A percentile compares a stretch with the other conserved stretches of the same genome.
These are phyloP conservation scores for Trichogramma evanescens DNA, from an alignment of 2,888 invertebrate genomes.

Conservation along the genomic window DNA sequence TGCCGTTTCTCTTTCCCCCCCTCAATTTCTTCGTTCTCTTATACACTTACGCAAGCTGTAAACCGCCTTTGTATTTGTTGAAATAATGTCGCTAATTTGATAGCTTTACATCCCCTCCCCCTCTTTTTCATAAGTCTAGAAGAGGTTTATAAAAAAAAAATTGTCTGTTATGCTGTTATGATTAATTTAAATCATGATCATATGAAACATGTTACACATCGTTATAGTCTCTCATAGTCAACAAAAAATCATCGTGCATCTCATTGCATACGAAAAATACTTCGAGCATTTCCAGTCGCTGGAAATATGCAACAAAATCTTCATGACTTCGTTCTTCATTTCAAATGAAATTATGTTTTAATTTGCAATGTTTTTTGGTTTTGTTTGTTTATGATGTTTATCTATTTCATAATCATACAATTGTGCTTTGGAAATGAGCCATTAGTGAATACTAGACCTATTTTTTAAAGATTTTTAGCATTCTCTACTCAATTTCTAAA, in stretches of 20 bases:
- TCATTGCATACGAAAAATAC: neutral
- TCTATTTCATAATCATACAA: neutral
- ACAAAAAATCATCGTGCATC: slow-evolving; percentile 1
- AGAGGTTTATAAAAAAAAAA: neutral
- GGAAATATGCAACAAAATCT: neutral
- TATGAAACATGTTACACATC: slow-evolving; percentile 1
- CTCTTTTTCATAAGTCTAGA: slow-evolving; percentile 3
- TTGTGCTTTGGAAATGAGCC: neutral
- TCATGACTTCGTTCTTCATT: slow-evolving; percentile 1
- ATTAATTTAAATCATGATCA: neutral
- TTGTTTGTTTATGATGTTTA: slow-evolving; percentile 8
- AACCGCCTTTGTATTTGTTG: no score
- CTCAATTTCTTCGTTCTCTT: neutral
- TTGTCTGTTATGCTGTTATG: neutral
- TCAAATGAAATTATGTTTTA: neutral
- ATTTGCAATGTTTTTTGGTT: slow-evolving; percentile 12
- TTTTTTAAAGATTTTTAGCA: no score
- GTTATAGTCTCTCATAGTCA: slow-evolving; percentile 1
- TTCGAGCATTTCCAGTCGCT: no score
- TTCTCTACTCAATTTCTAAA: no score
- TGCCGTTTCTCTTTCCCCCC: neutral
- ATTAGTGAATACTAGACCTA: neutral
- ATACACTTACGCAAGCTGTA: no score
- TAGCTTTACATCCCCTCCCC: neutral
- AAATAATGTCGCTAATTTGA: neutral